phyloP scores from a whole-genome alignment of 2,888 invertebrate genomes.

The Hedya salicella region DNA sequence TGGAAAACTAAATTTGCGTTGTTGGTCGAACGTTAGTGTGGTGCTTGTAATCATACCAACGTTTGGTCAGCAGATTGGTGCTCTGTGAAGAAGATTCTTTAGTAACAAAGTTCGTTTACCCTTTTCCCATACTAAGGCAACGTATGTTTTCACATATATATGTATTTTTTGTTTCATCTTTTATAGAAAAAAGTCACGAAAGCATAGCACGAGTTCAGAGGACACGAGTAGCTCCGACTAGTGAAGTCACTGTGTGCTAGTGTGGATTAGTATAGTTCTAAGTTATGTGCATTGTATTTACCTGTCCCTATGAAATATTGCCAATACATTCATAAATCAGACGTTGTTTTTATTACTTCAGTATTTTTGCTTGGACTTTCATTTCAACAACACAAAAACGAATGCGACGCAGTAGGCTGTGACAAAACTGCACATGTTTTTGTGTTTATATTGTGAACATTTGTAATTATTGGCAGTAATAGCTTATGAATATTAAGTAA shows the following conservation, averaged over 20 bases:
- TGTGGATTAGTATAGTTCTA: constrained; percentile 60
- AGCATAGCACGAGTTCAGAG: constrained; percentile 80
- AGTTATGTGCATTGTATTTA: constrained; percentile 61
- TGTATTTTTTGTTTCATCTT: constrained; percentile 61
- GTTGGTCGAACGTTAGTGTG: background rate
- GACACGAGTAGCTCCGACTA: constrained; percentile 79
- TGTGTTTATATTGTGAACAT: constrained; percentile 22
- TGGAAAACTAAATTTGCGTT: constrained; percentile 32
- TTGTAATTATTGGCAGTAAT: constrained; percentile 28
- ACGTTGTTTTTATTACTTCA: constrained; percentile 40
- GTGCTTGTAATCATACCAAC: background rate
- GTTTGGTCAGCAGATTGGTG: background rate
- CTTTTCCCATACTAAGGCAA: constrained; percentile 55
- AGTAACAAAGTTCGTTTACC: too few relatives aligned
- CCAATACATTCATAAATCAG: constrained; percentile 43
- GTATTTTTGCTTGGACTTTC: constrained; percentile 26
- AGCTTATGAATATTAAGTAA: constrained; percentile 5
- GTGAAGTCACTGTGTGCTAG: constrained; percentile 68
- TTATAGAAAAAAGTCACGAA: constrained; percentile 84
- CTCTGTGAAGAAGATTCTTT: background rate
- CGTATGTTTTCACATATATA: constrained; percentile 63
- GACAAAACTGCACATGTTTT: constrained; percentile 34
- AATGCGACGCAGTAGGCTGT: constrained; percentile 47
- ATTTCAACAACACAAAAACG: too few relatives aligned
- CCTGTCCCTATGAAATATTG: constrained; percentile 37